phyloP scores from a whole-genome alignment of 2,113 vertebrate genomes.

The Mormyrus iriodes region DNA sequence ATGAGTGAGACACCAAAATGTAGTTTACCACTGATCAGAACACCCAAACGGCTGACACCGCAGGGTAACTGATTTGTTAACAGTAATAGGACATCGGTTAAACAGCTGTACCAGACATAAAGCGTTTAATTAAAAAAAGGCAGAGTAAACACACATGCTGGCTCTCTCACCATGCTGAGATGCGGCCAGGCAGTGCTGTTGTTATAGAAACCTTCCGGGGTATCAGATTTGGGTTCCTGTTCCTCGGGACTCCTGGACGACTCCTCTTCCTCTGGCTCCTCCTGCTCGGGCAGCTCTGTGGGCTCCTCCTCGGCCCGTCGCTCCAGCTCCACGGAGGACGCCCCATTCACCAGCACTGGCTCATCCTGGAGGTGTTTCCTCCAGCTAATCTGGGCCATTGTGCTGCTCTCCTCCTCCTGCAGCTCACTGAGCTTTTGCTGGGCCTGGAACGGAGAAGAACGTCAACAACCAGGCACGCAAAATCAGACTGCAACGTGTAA shows the following conservation, averaged over 20 bases:
- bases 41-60: not conserved
- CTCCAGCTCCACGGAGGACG: slow-evolving; percentile 36
- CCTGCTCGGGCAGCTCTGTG: slow-evolving; percentile 37
- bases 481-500: not conserved
- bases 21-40: not conserved
- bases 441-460: slow-evolving; percentile 55
- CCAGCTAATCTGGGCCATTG: slow-evolving; percentile 75
- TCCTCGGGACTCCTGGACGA: slow-evolving; percentile 40
- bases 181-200: slow-evolving; percentile 37
- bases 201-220: slow-evolving; percentile 53
- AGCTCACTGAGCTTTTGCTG: slow-evolving; percentile 79
- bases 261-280: slow-evolving; percentile 41
- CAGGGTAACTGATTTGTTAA: not conserved
- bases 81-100: not conserved
- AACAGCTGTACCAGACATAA: not conserved
- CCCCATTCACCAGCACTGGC: slow-evolving; percentile 76
- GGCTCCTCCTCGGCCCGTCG: slow-evolving; percentile 35
- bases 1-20: not conserved
- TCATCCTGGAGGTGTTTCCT: slow-evolving; percentile 64
- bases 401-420: slow-evolving; percentile 71
- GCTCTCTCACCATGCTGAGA: slow-evolving; percentile 36
- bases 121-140: not conserved
- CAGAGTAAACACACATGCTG: not conserved
- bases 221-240: slow-evolving; percentile 40
- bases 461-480: not conserved